Evolutionary conservation across 2,797 vertebrate genomes (phyloP).

Genomic region (Arnoldichthys spilopterus): DNA sequence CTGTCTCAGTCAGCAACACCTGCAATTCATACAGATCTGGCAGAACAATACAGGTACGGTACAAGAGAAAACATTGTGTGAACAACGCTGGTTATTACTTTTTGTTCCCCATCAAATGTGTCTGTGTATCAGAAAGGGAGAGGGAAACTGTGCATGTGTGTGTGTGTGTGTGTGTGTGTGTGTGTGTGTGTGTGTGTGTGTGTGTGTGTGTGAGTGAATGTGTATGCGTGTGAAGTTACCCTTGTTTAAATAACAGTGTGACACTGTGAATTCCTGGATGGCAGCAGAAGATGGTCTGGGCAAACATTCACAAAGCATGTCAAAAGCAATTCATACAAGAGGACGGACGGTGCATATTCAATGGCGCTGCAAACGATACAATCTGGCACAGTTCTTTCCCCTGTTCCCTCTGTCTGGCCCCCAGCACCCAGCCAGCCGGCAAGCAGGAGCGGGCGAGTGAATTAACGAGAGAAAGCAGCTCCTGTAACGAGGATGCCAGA

Average conservation of each 20-base stretch:
- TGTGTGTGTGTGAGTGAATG: conserved; percentile 15
- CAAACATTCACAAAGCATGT: conserved; percentile 58
- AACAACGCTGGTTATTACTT: conserved; percentile 16
- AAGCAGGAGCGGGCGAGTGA: conserved; percentile 56
- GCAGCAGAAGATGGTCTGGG: conserved; percentile 51
- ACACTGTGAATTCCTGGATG: conserved; percentile 48
- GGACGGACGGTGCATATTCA: conserved; percentile 60
- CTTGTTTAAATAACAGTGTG: conserved; percentile 57
- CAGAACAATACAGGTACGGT: conserved; percentile 16
- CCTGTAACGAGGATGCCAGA: conserved; percentile 70
- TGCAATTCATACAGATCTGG: conserved; percentile 15
- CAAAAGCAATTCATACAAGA: conserved; percentile 62
- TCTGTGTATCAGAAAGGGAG: background rate
- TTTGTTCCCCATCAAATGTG: background rate
- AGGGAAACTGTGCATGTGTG: background rate
- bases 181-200: conserved; percentile 14
- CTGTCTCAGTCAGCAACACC: conserved; percentile 13
- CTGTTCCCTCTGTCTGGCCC: conserved; percentile 46
- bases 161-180: conserved; percentile 15
- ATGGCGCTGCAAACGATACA: conserved; percentile 55
- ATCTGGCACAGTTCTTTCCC: conserved; percentile 56
- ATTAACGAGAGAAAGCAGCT: conserved; percentile 71
- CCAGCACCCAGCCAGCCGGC: conserved; percentile 40
- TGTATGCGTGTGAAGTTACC: conserved; percentile 18
- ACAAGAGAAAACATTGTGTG: conserved; percentile 18